A percentile compares a stretch with the other conserved stretches of the same genome.
Conservation (phyloP, 2,888 invertebrate genomes). For the Laspeyria flexula region DNA sequence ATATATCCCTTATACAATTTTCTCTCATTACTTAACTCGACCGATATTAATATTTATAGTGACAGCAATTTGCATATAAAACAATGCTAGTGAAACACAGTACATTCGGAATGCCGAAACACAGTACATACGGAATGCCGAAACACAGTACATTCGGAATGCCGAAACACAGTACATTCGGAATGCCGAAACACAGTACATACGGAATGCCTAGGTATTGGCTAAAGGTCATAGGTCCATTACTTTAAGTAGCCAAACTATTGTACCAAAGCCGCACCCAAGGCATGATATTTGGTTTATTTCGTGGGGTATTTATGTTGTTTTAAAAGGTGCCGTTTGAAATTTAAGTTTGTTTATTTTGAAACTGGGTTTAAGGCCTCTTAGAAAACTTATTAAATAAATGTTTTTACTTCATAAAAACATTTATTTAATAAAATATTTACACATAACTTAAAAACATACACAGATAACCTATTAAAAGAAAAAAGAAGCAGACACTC, state of each 20-base stretch:
- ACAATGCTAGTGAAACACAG: constrained; percentile 3
- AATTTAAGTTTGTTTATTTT: not conserved
- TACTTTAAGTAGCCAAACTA: constrained; percentile 21
- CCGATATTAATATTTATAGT: not conserved
- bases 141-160: not conserved
- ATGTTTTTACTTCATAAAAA: no score
- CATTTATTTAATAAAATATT: no score
- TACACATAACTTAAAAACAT: no score
- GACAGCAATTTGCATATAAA: constrained; percentile 14
- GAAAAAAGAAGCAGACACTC: no score
- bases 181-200: no score
- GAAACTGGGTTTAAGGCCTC: not conserved
- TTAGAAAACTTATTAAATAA: no score
- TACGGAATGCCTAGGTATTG: no score
- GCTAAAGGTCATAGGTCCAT: constrained; percentile 34
- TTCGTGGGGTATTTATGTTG: not conserved
- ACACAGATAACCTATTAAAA: no score
- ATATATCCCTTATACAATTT: not conserved
- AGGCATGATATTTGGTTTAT: not conserved
- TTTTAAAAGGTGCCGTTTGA: not conserved
- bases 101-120: no score
- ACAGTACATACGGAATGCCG: no score
- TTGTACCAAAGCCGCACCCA: constrained; percentile 25
- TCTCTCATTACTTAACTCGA: not conserved
- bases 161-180: not conserved